Conservation (phyloP, 2,888 invertebrate genomes). For the Andricus curvator region DNA sequence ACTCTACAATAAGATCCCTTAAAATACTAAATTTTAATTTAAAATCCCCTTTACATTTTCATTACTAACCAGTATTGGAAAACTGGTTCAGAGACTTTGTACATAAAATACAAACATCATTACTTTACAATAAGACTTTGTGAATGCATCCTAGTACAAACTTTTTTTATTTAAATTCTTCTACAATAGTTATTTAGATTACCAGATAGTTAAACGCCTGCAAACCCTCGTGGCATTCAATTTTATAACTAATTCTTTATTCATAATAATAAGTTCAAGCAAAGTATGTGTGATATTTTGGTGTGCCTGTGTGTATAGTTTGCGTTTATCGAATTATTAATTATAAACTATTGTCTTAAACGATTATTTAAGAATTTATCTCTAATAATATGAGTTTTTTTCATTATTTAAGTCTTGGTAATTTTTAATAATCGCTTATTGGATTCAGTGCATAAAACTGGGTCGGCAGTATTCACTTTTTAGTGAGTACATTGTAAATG, state of each 20-base stretch:
- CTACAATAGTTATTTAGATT: background rate
- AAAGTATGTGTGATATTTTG: slow-evolving; percentile 28
- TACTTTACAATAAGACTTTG: slow-evolving; percentile 29
- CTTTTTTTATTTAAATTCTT: background rate
- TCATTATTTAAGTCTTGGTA: background rate
- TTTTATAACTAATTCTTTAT: slow-evolving; percentile 24
- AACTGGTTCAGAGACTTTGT: slow-evolving; percentile 28
- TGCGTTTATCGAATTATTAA: background rate
- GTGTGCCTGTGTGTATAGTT: slow-evolving; percentile 1
- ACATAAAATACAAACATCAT: slow-evolving; percentile 18
- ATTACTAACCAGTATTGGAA: background rate
- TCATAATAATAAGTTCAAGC: slow-evolving; percentile 18
- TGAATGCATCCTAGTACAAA: slow-evolving; percentile 10
- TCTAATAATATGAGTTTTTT: slow-evolving; percentile 27
- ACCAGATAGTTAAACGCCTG: background rate
- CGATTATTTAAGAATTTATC: background rate
- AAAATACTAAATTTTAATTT: slow-evolving; percentile 10
- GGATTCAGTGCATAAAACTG: slow-evolving; percentile 6
- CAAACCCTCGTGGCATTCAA: background rate
- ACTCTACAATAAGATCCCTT: slow-evolving; percentile 21
- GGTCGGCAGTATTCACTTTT: slow-evolving; percentile 1
- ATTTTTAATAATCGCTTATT: background rate
- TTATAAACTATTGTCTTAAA: background rate
- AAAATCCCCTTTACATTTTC: background rate
- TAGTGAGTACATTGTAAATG: slow-evolving; percentile 15